These are phyloP conservation scores for Acipenser oxyrinchus DNA, from an alignment of 2,797 vertebrate species.

Conservation along the genomic window DNA sequence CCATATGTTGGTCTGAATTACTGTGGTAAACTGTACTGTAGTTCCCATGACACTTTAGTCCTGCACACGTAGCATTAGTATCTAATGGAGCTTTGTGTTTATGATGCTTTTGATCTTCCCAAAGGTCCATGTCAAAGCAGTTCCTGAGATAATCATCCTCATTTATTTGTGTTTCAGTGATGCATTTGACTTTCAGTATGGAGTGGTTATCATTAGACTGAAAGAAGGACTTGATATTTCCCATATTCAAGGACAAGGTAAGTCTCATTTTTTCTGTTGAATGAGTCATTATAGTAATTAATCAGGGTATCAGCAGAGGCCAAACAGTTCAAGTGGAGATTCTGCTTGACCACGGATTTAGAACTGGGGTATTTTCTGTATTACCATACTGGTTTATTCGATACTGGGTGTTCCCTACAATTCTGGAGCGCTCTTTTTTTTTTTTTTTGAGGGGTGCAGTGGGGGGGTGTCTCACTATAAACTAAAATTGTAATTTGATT, in stretches of 20 bases:
- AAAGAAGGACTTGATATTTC: slow-evolving; percentile 91
- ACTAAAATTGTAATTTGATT: too few species aligned
- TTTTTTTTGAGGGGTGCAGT: too few species aligned
- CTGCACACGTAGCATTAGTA: slow-evolving; percentile 11
- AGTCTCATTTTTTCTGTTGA: slow-evolving; percentile 9
- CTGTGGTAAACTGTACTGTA: neutral
- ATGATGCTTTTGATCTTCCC: neutral
- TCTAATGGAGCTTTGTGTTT: slow-evolving; percentile 18
- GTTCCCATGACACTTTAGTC: slow-evolving; percentile 5
- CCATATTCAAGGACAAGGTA: slow-evolving; percentile 96
- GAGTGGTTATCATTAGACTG: slow-evolving; percentile 83
- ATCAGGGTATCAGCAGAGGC: too few species aligned
- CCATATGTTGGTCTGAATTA: neutral
- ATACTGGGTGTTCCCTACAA: too few species aligned
- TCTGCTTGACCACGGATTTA: too few species aligned
- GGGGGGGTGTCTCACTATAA: too few species aligned
- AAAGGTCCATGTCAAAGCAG: neutral
- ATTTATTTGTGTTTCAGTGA: slow-evolving; percentile 60
- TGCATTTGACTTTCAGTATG: slow-evolving; percentile 90
- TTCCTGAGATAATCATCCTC: slow-evolving; percentile 12
- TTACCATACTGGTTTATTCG: too few species aligned
- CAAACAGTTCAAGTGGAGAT: too few species aligned
- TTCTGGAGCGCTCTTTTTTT: too few species aligned
- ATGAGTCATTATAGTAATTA: too few species aligned
- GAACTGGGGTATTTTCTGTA: too few species aligned